Base-by-base conservation (phyloP, 2,797 vertebrate genomes). In the Leptodactylus fallax region DNA sequence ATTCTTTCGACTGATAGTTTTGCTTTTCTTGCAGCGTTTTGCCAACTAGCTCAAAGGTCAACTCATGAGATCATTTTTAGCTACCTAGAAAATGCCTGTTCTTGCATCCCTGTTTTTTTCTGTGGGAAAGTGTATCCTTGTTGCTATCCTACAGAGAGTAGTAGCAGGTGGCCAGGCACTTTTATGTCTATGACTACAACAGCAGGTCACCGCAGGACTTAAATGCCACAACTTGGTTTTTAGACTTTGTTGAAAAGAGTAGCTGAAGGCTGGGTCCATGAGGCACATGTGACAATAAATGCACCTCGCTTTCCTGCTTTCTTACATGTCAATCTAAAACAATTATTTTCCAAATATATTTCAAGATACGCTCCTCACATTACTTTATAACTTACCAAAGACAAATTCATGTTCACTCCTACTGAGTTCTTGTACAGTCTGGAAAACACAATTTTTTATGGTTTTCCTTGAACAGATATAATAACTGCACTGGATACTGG, bases 211-310 rank as follows among this genome's bases (percentile, higher is more conserved):
- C 58, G n/a, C 83, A 82, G 78, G 84, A 86, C 58, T 69, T 56
- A 86, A 89, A 86, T 86, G 88, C 84, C 88, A 89, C 79, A 86
- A 83, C 79, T 86, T 89, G 71, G 65, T 86, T 82, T 47, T 89
- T 86, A 85, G 25, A 77, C 72, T 85, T 81, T 78, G 67, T 86
- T 85, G 69, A 85, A 89, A 85, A 67, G 58, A 76, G 71, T 45
- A 89, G 88, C 88, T 89, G 88, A 89, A 81, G 21, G 23, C 60
- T 78, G 7, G 77, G 79, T 71, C 79, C 71, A 60, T 45, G 53
- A 51, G 85, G 86, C 83, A 85, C 84, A 86, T 77, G 58, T 86
- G 72, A 49, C 72, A 55, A 69, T 82, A 21, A 81, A 74, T 77
- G 27, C 47, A 23, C 72, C 63, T 89, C 79, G 77, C 69, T 77